Evolutionary conservation across 2,888 invertebrate species (phyloP).

Genomic region (Parnassius smintheus): DNA sequence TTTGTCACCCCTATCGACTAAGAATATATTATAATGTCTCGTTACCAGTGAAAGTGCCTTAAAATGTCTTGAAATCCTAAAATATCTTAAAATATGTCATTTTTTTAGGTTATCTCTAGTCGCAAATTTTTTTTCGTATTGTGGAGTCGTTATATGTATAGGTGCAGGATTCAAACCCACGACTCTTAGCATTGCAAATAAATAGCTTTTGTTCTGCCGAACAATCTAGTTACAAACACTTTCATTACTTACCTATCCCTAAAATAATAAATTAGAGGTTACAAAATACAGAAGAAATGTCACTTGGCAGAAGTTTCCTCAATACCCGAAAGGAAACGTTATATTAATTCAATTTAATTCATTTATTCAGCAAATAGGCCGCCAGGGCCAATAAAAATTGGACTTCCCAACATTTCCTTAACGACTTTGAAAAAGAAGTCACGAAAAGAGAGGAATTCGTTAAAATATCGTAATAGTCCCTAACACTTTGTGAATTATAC

Average conservation of each 20-base stretch:
- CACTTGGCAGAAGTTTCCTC: conserved; percentile 23
- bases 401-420: conserved; percentile 27
- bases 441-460: conserved; percentile 19
- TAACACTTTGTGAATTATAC: conserved; percentile 2
- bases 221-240: conserved; percentile 4
- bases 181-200: no score
- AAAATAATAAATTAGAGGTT: conserved; percentile 14
- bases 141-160: no score
- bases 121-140: no score
- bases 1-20: no score
- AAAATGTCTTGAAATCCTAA: no score
- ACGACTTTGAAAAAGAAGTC: conserved; percentile 25
- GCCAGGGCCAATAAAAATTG: conserved; percentile 30
- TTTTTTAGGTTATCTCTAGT: no score
- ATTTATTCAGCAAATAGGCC: conserved; percentile 31
- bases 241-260: conserved; percentile 2
- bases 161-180: no score
- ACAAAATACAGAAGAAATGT: conserved; percentile 15
- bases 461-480: conserved; percentile 15
- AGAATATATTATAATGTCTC: no score
- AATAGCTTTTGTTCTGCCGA: no score
- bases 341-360: conserved; percentile 31
- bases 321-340: conserved; percentile 23
- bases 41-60: no score
- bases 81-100: no score